Base-by-base conservation (phyloP, 2,888 invertebrate genomes). In the Pachliopta kotzebuea region DNA sequence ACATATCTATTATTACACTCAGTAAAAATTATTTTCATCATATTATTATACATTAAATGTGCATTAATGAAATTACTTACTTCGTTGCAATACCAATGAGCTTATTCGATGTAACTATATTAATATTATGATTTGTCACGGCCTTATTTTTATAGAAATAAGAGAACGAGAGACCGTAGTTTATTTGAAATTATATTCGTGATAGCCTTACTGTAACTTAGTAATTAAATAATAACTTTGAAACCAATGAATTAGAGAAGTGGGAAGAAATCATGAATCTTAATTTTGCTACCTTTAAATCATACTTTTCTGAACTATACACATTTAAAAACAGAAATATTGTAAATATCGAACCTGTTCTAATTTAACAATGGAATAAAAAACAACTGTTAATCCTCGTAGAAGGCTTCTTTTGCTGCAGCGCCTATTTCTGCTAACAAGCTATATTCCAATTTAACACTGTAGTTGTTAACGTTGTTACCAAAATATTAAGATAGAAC, bases 71-170 rank as follows among this genome's bases (percentile, higher is more conserved):
- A 23, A 55, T 56, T 59, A 59, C 53, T 55, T 59, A 31, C 45
- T 54, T 23, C n/a, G 53, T 54, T 37, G 59, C 29, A 23, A 53
- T 54, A 31, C 56, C 56, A 53, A 56, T 58, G 61, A 58, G 58
- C 63, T 68, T 62, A 72, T 72, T 68, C 23, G 26, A 54, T 24
- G 23, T 54, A 54, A 52, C 18, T 4, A 54, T 54, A 54, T 72
- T 76, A 74, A 73, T 79, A 81, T 75, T 74, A 74, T 73, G 78
- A 78, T 78, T 78, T 77, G 70, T 73, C 71, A 75, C 76, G 17
- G 54, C 17, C 50, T 52, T 21, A 9, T 52, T 52, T 52, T 21
- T 52, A 52, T 52, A 21, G 54, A 26, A 54, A 54, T 54, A 23
- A 26, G 54, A 26, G 18, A 26, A 18, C 17, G 18, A 18, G 23